Percentiles rank a stretch among this genome's conserved stretches.
Conservation (phyloP, 1,140 invertebrate species). For the fruit fly (Drosophila melanogaster) region DNA sequence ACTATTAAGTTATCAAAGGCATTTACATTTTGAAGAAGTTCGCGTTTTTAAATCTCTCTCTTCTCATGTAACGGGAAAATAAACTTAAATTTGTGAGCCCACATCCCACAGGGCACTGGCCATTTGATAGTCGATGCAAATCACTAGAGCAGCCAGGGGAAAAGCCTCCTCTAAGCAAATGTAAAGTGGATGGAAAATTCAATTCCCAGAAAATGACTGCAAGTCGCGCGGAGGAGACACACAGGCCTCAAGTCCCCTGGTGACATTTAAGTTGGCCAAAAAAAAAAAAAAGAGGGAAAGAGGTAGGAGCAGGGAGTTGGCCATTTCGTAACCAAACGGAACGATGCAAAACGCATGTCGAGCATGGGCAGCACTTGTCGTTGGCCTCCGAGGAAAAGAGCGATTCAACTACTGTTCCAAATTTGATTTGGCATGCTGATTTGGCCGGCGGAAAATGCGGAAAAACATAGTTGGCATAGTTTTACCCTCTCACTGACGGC, state of each 20-base stretch:
- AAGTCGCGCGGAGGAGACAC: conserved; percentile 47
- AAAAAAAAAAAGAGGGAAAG: conserved; percentile 13
- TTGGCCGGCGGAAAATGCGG: conserved; percentile 69
- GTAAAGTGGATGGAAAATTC: conserved; percentile 69
- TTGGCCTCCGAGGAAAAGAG: conserved; percentile 17
- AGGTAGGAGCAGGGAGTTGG: conserved; percentile 26
- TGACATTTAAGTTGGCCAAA: conserved; percentile 34
- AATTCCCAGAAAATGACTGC: conserved; percentile 80
- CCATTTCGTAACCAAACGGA: conserved; percentile 50
- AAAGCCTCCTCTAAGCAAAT: conserved; percentile 34
- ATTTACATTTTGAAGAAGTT: too few species aligned
- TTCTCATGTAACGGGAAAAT: conserved; percentile 1
- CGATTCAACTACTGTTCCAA: conserved; percentile 77
- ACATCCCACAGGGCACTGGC: conserved; percentile 28
- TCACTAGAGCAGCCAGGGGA: conserved; percentile 5
- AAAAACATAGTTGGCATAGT: conserved; percentile 79
- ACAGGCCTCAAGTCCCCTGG: conserved; percentile 24
- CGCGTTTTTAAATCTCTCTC: too few species aligned
- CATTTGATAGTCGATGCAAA: conserved; percentile 22
- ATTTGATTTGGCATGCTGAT: conserved; percentile 79
- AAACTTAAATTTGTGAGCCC: conserved; percentile 14
- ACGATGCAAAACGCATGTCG: conserved; percentile 76
- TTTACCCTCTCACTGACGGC: conserved; percentile 21
- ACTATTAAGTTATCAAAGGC: too few species aligned
- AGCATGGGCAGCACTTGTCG: conserved; percentile 73